These are phyloP conservation scores for Pyrgilauda ruficollis DNA, from an alignment of 2,113 vertebrate genomes.

Conservation along the genomic window DNA sequence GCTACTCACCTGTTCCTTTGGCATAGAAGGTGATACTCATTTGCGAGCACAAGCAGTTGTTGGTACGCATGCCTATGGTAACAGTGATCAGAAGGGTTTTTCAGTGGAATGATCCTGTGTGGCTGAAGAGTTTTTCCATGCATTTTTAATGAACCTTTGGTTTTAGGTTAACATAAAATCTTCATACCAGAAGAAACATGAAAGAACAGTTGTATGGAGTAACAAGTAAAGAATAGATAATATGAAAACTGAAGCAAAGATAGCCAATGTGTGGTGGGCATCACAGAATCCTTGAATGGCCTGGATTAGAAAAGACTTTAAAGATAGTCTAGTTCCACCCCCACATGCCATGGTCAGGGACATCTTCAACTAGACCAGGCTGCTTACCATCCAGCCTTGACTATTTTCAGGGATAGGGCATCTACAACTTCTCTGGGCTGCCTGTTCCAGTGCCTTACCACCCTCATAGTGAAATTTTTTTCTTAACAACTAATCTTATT, in stretches of 20 bases:
- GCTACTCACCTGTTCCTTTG: neutral
- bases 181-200: neutral
- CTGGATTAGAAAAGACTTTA: neutral
- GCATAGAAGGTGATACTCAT: neutral
- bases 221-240: neutral
- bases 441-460: neutral
- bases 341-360: neutral
- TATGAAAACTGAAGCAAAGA: neutral
- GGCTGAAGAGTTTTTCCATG: neutral
- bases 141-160: neutral
- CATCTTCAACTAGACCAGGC: neutral
- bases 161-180: neutral
- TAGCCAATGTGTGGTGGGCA: neutral
- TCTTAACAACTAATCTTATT: neutral
- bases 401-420: neutral
- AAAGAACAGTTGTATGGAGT: neutral
- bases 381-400: neutral
- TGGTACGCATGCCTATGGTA: accelerated
- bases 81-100: neutral
- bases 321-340: neutral
- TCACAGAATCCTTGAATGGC: neutral
- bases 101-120: neutral
- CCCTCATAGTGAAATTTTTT: neutral
- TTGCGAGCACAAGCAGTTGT: neutral
- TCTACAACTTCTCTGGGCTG: neutral